Evolutionary conservation across 2,888 invertebrate genomes (phyloP), one percentile per base, ranked within the genome.

Genomic region (Drosophila formosana): DNA sequence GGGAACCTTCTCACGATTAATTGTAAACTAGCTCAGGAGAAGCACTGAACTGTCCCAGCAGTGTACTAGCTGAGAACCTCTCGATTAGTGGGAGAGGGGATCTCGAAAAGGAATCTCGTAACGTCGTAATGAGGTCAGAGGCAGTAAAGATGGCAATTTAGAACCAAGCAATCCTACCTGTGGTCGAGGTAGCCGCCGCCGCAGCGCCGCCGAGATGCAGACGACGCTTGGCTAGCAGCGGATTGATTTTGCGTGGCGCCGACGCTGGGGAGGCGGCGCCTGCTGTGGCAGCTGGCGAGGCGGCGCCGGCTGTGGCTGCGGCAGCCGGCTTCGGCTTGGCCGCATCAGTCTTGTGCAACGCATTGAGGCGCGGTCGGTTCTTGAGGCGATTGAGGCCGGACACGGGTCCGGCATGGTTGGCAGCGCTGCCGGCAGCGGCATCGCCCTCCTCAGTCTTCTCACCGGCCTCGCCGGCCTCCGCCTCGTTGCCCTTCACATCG

Each of bases 341-440:
- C 78, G 79, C 90, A 66, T 91, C 90, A 91, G 91, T 91, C 90
- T 92, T 92, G 72, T 90, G 80, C 75, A 89, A 88, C 67, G 76
- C 83, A 72, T 91, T 91, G 63, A 92, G 89, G 72, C 92, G 91
- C 83, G 92, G 92, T 60, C 93, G 91, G 70, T 79, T 89, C 80
- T 92, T 92, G 57, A 93, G 84, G 74, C 92, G 91, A 82, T 92
- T 92, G 13, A 92, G 75, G 37, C 92, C 90, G 67, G 85, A 67
- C 23, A 85, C 78, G 51, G 81, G 82, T 51, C 69, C 86, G 6
- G 82, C 66, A 60, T 80, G 80, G 39, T 72, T 71, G 37, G 78
- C 62, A 45, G 61, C 66, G 55, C 50, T 28, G 52, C 70, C 55
- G 57, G 75, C 58, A 58, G 66, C 70, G n/a, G 76, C 66, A 46